Evolutionary conservation across 2,113 vertebrate species (phyloP).

Genomic region (Brachyhypopomus gauderio): DNA sequence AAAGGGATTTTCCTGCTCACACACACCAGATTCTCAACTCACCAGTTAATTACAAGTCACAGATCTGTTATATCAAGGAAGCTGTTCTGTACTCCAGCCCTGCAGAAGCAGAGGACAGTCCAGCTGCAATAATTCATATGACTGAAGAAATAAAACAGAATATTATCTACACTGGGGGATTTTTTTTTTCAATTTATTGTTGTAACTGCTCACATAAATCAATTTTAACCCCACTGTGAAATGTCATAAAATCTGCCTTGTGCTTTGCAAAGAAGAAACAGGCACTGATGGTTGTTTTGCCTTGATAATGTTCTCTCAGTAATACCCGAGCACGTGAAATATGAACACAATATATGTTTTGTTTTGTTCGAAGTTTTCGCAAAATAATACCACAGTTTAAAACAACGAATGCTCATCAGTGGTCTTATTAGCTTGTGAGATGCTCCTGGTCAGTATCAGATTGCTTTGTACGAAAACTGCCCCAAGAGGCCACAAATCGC

Average conservation of each 20-base stretch:
- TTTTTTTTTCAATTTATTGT: background rate
- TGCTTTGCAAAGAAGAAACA: background rate
- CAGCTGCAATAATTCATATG: background rate
- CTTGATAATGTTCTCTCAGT: background rate
- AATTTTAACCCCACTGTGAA: background rate
- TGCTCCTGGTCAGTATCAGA: background rate
- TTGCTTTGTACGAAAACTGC: background rate
- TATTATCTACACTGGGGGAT: background rate
- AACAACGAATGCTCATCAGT: background rate
- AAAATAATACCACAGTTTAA: background rate
- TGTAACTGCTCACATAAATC: background rate
- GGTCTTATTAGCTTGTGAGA: background rate
- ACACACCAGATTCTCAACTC: too few species aligned
- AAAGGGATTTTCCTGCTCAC: too few species aligned
- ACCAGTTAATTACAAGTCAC: too few species aligned
- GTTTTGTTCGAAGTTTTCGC: background rate
- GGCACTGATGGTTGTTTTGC: too few species aligned
- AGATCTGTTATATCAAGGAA: too few species aligned
- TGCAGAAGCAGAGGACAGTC: too few species aligned
- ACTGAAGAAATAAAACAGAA: background rate
- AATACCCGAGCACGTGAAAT: background rate
- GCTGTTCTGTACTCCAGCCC: too few species aligned
- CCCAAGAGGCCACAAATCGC: too few species aligned
- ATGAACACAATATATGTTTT: background rate
- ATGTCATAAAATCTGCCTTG: background rate